These are phyloP conservation scores for Heteronetta atricapilla DNA, from an alignment of 2,113 vertebrate species.

Conservation along the genomic window DNA sequence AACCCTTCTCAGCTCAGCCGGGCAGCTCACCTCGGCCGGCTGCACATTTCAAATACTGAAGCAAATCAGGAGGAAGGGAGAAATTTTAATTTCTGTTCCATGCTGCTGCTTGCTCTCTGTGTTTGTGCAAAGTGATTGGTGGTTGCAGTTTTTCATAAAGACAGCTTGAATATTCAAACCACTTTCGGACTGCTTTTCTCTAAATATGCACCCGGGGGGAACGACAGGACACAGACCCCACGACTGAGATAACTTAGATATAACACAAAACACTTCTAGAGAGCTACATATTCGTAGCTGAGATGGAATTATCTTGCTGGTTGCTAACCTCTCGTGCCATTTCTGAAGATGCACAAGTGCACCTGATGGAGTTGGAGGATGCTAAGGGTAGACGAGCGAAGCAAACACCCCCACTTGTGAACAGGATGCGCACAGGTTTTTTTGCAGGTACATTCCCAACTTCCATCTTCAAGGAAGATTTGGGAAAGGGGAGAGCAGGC, in stretches of 20 bases:
- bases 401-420: background rate
- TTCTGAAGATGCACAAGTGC: background rate
- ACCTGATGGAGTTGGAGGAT: too few relatives aligned
- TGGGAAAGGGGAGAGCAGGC: background rate
- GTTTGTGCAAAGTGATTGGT: background rate
- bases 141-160: background rate
- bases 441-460: background rate
- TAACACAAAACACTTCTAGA: background rate
- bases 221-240: too few relatives aligned
- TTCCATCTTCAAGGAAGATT: background rate
- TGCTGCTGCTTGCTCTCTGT: background rate
- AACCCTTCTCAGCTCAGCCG: background rate
- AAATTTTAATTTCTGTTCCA: background rate
- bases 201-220: background rate
- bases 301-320: background rate
- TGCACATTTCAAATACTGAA: background rate
- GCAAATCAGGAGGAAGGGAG: background rate
- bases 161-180: background rate
- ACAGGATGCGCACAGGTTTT: constrained; percentile 8
- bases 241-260: background rate
- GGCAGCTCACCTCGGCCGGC: background rate
- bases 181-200: background rate
- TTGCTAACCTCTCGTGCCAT: background rate
- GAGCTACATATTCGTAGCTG: background rate
- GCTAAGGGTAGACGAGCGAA: background rate